Conservation (phyloP, 2,113 vertebrate genomes). For the Ciconia boyciana region DNA sequence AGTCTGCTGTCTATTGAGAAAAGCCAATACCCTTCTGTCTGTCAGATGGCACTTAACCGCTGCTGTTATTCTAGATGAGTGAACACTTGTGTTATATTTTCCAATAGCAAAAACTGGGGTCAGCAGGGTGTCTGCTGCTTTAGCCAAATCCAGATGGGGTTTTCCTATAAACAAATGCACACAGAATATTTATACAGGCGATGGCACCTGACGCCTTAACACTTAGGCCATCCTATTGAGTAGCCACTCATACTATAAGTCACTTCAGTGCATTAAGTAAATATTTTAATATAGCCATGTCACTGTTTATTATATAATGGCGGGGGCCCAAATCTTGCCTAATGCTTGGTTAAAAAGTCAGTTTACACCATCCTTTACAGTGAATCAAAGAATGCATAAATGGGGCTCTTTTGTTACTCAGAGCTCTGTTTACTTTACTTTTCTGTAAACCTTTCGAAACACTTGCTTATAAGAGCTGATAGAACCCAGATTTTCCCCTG, state of each 20-base stretch:
- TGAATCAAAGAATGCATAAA: slow-evolving; percentile 85
- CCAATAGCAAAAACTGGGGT: slow-evolving; percentile 92
- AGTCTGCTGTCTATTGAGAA: slow-evolving; percentile 80
- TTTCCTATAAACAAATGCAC: slow-evolving; percentile 99
- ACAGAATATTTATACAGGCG: slow-evolving; percentile 95
- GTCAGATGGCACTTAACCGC: slow-evolving; percentile 92
- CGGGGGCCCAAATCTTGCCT: slow-evolving; percentile 94
- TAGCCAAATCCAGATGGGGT: slow-evolving; percentile 93
- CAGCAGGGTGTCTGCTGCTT: slow-evolving; percentile 87
- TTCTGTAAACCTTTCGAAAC: slow-evolving; percentile 88
- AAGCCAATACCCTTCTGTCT: slow-evolving; percentile 89
- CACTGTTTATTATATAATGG: slow-evolving; percentile 99
- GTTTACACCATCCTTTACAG: slow-evolving; percentile 92
- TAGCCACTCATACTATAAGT: slow-evolving; percentile 98
- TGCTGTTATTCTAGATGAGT: slow-evolving; percentile 83
- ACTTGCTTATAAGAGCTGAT: slow-evolving; percentile 83
- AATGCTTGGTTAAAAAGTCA: slow-evolving; percentile 96
- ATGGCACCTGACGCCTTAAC: slow-evolving; percentile 99
- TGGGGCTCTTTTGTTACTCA: slow-evolving; percentile 85
- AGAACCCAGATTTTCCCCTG: slow-evolving; percentile 77
- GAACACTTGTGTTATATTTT: slow-evolving; percentile 98
- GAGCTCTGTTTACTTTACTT: slow-evolving; percentile 86
- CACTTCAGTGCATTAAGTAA: slow-evolving; percentile 98
- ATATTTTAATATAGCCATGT: slow-evolving; percentile 98
- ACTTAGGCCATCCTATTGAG: slow-evolving; percentile 96